Evolutionary conservation across 2,113 vertebrate species (phyloP), one percentile per base, ranked within the genome.

Genomic region (Astatoreochromis straeleni): DNA sequence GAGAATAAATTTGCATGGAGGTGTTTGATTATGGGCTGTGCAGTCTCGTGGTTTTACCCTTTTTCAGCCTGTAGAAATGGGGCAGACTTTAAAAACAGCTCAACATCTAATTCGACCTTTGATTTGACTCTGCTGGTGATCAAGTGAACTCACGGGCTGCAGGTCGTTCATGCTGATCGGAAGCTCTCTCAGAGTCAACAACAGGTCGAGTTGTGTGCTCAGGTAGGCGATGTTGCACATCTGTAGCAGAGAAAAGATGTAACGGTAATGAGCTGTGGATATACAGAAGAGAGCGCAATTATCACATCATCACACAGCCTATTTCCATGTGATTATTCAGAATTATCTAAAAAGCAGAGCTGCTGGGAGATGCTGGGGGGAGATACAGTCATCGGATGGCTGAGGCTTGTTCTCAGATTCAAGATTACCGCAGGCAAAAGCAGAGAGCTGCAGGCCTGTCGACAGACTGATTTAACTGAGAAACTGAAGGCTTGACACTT

Each of bases 161-260:
- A 97, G 94, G 73, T 97, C 96, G 16, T 91, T 93, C 91, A 96
- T 94, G 93, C 93, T 96, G 80, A 87, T 90, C 1, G 97, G 97
- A 53, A 98, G 95, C 91, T 97, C 97, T 83, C 97, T 96, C 84
- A 97, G 75, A 2, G 87, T 95, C 89, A 97, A 95, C 93, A 97
- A 95, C 47, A 97, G 96, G 91, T 96, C 97, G 65, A 97, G 9
- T 73, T 95, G 96, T 58, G 94, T 89, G 90, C 96, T 97, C 92
- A 97, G 89, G 91, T 95, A 92, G 2, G 97, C 91, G 90, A 98
- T 97, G 92, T 96, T 95, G 85, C 97, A 98, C 97, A 97, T 97
- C 97, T 97, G 91, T 83, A 78, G 86, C 86, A 87, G 17, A 81
- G 51, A 54, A 81, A 78, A 47, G 9, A 87, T 19, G 33, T 8